Conservation (phyloP, 1,140 invertebrate genomes). For the Ephestia elutella region DNA sequence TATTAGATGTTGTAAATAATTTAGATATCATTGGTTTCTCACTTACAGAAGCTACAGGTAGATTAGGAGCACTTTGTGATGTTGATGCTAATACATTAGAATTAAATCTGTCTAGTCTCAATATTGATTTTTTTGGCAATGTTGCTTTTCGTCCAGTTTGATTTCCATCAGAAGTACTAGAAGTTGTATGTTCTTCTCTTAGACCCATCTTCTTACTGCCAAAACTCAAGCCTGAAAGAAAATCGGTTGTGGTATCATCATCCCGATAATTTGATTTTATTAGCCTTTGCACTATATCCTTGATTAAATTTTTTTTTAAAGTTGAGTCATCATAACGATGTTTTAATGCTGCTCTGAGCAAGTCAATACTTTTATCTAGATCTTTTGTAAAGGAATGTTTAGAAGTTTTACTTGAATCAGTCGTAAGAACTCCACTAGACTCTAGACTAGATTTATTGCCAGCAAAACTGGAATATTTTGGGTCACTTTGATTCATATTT, state of each 20-base stretch:
- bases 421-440: slow-evolving; percentile 53
- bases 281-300: slow-evolving; percentile 60
- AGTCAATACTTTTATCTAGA: slow-evolving; percentile 57
- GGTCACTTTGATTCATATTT: slow-evolving; percentile 26
- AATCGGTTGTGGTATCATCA: slow-evolving; percentile 55
- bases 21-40: slow-evolving; percentile 32
- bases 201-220: slow-evolving; percentile 42
- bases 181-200: slow-evolving; percentile 33
- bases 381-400: slow-evolving; percentile 61
- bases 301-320: slow-evolving; percentile 58
- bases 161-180: slow-evolving; percentile 57
- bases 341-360: slow-evolving; percentile 49
- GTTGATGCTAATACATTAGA: slow-evolving; percentile 50
- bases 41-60: slow-evolving; percentile 35
- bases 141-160: slow-evolving; percentile 33
- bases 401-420: slow-evolving; percentile 59
- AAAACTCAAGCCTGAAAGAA: slow-evolving; percentile 56
- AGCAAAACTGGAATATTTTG: slow-evolving; percentile 24
- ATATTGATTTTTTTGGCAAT: slow-evolving; percentile 58
- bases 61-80: slow-evolving; percentile 61
- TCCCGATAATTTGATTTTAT: slow-evolving; percentile 56
- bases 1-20: slow-evolving; percentile 36
- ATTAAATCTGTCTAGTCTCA: slow-evolving; percentile 52
- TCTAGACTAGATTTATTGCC: slow-evolving; percentile 64
- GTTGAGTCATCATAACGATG: slow-evolving; percentile 44